phyloP scores from a whole-genome alignment of 2,797 vertebrate species.

The Rhinoraja longicauda region DNA sequence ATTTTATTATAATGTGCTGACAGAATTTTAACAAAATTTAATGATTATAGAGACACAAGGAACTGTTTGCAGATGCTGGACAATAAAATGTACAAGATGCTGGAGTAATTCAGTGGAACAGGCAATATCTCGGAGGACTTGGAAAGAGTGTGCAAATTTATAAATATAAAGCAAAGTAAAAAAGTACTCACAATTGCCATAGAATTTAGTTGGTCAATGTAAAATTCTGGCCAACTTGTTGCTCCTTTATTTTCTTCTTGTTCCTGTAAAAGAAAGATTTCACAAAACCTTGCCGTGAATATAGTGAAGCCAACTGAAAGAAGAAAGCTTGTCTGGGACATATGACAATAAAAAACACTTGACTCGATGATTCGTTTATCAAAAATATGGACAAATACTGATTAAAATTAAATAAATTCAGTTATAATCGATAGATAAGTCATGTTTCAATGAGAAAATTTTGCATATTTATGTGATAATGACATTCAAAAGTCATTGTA shows the following conservation, averaged over 20 bases:
- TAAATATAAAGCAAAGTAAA: slow-evolving; percentile 40
- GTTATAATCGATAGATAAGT: background rate
- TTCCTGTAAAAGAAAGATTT: slow-evolving; percentile 62
- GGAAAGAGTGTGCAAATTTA: background rate
- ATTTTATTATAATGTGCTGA: slow-evolving; percentile 31
- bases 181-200: slow-evolving; percentile 91
- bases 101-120: no score
- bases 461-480: background rate
- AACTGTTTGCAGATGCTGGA: no score
- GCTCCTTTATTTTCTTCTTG: slow-evolving; percentile 98
- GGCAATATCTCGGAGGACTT: no score
- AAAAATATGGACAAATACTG: background rate
- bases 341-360: no score
- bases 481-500: background rate
- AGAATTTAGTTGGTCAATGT: slow-evolving; percentile 95
- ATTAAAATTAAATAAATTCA: background rate
- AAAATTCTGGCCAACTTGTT: slow-evolving; percentile 97
- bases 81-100: no score
- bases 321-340: no score
- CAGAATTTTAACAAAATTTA: background rate
- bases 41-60: background rate
- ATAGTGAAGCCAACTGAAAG: background rate
- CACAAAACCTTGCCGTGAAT: background rate
- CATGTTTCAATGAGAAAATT: background rate
- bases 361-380: background rate